Evolutionary conservation across 2,797 vertebrate species (phyloP).

Genomic region (Falco rusticolus): DNA sequence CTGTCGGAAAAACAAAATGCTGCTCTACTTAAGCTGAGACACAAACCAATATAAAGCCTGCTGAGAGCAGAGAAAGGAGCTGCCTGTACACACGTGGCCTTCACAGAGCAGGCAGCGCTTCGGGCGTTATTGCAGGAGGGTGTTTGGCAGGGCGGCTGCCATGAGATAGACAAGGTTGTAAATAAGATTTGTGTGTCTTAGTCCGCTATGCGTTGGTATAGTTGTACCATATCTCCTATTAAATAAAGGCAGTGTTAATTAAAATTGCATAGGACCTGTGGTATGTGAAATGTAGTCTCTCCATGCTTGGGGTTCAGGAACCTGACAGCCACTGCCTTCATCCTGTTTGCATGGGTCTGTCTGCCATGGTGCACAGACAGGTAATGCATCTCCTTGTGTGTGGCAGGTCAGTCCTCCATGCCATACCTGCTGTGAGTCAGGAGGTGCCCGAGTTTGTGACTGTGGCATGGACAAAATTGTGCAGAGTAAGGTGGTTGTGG

Average conservation of each 20-base stretch:
- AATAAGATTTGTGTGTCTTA: not conserved
- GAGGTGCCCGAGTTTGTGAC: not conserved
- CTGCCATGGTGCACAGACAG: fast-evolving
- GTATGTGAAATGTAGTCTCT: fast-evolving
- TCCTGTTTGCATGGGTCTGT: fast-evolving
- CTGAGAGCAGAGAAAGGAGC: not conserved
- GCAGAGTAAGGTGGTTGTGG: not conserved
- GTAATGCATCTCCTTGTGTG: fast-evolving
- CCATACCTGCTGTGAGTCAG: fast-evolving
- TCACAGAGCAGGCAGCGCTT: not conserved
- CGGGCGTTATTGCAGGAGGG: not conserved
- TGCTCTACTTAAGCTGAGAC: not conserved
- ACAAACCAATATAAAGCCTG: fast-evolving
- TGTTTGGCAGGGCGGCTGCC: not conserved
- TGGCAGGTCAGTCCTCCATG: fast-evolving
- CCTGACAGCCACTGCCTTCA: not conserved
- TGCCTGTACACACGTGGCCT: fast-evolving
- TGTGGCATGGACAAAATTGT: not conserved
- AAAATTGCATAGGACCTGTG: too few relatives aligned
- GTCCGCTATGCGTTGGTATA: not conserved
- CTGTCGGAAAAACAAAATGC: not conserved
- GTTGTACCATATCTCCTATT: not conserved
- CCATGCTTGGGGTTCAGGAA: not conserved
- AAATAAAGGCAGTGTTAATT: not conserved
- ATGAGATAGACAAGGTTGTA: not conserved